Conservation (phyloP, 2,888 invertebrate genomes). For the Rotaria macrura region DNA sequence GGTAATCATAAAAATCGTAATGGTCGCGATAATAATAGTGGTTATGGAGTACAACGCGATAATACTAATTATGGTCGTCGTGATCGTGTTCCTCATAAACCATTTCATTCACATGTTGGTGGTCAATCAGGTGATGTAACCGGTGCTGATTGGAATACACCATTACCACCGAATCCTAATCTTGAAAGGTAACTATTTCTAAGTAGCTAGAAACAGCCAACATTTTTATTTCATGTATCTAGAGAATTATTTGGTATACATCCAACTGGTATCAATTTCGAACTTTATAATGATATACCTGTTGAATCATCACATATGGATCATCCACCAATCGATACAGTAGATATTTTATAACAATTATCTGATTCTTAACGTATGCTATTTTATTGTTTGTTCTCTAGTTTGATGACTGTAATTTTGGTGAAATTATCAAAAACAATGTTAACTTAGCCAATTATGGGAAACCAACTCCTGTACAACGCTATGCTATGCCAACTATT, state of each 20-base stretch:
- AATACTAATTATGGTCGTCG: not conserved
- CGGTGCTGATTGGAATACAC: slow-evolving; percentile 4
- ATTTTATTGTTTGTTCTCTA: not conserved
- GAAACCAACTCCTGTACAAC: slow-evolving; percentile 86
- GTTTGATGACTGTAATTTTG: slow-evolving; percentile 28
- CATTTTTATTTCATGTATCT: too few species aligned
- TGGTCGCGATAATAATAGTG: not conserved
- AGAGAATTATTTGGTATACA: slow-evolving; percentile 31
- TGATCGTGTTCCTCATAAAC: not conserved
- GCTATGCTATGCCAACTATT: slow-evolving; percentile 74
- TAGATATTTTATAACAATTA: not conserved
- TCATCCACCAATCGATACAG: not conserved
- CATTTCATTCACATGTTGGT: not conserved
- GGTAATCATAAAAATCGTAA: not conserved
- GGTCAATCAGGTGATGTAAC: not conserved
- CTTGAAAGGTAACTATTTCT: not conserved
- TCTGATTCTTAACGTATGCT: not conserved
- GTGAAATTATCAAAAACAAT: slow-evolving; percentile 54
- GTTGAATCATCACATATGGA: slow-evolving; percentile 54
- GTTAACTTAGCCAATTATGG: slow-evolving; percentile 65
- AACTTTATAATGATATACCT: slow-evolving; percentile 99
- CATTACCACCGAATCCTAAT: not conserved
- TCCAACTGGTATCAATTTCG: slow-evolving; percentile 92
- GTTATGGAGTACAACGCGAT: not conserved
- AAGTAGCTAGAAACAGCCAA: too few species aligned